Conservation (phyloP, 2,797 vertebrate genomes). For the Choloepus didactylus region DNA sequence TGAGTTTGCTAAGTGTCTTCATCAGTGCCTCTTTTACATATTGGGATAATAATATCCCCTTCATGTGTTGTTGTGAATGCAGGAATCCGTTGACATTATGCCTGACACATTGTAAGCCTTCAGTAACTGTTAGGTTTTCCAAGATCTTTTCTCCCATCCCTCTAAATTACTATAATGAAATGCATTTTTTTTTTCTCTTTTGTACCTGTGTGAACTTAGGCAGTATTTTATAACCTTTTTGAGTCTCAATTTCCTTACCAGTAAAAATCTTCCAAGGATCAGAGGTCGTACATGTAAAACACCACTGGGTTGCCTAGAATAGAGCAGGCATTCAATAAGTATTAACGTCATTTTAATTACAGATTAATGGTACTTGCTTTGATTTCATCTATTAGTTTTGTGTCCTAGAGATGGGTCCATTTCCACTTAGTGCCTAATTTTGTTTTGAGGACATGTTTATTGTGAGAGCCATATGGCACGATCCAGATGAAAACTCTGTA, state of each 20-base stretch:
- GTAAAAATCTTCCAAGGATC: neutral
- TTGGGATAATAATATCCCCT: neutral
- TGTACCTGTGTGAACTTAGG: neutral
- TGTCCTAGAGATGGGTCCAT: neutral
- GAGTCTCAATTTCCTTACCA: neutral
- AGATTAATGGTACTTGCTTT: neutral
- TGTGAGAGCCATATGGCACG: neutral
- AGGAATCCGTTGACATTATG: neutral
- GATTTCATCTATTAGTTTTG: slow-evolving; percentile 34
- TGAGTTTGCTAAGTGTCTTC: neutral
- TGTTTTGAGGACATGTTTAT: neutral
- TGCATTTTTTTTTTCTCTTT: neutral
- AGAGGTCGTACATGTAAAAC: neutral
- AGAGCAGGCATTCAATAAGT: neutral
- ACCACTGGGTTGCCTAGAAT: neutral
- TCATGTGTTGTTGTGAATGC: neutral
- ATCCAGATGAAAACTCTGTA: neutral
- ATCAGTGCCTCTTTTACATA: slow-evolving; percentile 3
- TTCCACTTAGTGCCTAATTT: neutral
- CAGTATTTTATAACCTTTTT: neutral
- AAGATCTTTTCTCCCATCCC: neutral
- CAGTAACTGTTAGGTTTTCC: neutral
- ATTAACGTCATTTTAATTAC: neutral
- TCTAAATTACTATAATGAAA: neutral
- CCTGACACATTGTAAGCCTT: neutral